Evolutionary conservation across 2,888 invertebrate species (phyloP).

Genomic region (Macropis europaea): DNA sequence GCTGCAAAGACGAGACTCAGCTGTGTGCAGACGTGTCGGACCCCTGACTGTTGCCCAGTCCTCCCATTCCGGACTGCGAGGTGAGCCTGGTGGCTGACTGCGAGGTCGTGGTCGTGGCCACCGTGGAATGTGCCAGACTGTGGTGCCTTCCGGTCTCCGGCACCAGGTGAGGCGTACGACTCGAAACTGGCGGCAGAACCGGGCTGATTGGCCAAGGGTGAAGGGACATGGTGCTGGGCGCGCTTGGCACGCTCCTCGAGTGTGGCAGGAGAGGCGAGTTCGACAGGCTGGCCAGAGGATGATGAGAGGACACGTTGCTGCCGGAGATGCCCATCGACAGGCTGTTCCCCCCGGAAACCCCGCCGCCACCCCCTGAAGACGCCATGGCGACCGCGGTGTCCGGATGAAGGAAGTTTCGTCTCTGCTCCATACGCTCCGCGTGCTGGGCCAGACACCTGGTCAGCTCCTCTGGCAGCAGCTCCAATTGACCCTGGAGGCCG

Average conservation of each 20-base stretch:
- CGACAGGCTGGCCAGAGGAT: conserved; percentile 72
- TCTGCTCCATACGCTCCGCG: conserved; percentile 88
- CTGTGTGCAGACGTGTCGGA: conserved; percentile 77
- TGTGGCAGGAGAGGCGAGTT: conserved; percentile 77
- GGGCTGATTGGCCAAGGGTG: conserved; percentile 90
- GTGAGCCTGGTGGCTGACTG: conserved; percentile 74
- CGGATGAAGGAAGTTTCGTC: conserved; percentile 92
- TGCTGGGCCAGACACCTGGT: conserved; percentile 88
- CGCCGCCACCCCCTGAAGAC: conserved; percentile 79
- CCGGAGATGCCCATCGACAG: conserved; percentile 61
- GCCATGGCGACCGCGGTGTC: conserved; percentile 87
- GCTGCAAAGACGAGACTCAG: conserved; percentile 79
- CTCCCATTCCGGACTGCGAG: conserved; percentile 75
- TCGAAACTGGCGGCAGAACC: conserved; percentile 86
- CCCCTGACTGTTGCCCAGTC: conserved; percentile 76
- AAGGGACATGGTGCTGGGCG: conserved; percentile 83
- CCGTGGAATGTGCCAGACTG: conserved; percentile 57
- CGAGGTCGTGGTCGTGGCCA: conserved; percentile 63
- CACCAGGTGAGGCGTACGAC: conserved; percentile 87
- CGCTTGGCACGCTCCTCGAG: conserved; percentile 82
- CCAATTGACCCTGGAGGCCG: conserved; percentile 92
- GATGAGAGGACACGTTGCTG: conserved; percentile 70
- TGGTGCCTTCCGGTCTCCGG: conserved; percentile 82
- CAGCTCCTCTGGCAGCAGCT: conserved; percentile 91
- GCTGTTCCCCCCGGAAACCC: conserved; percentile 80